Conservation (phyloP, 2,888 invertebrate species). For the Halictus ligatus region DNA sequence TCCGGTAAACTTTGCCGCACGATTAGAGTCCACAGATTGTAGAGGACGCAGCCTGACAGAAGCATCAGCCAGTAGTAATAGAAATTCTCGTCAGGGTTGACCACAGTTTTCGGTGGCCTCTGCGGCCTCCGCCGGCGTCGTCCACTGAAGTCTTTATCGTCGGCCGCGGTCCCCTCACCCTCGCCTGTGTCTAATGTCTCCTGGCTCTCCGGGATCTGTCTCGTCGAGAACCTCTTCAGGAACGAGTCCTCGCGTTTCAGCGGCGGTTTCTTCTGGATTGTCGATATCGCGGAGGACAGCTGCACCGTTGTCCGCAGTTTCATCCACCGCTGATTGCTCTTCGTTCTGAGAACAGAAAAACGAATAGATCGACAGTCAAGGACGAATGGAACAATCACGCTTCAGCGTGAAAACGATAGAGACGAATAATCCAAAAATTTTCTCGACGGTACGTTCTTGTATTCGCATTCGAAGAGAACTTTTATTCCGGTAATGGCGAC, state of each 20-base stretch:
- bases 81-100: constrained; percentile 98
- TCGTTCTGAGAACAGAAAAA: constrained; percentile 88
- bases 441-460: not conserved
- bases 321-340: constrained; percentile 98
- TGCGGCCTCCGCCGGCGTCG: constrained; percentile 87
- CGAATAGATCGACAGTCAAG: constrained; percentile 51
- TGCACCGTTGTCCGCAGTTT: constrained; percentile 97
- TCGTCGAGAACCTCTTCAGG: constrained; percentile 96
- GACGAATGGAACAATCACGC: constrained; percentile 9
- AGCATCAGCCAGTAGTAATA: constrained; percentile 98
- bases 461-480: not conserved
- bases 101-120: constrained; percentile 91
- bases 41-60: constrained; percentile 94
- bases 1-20: constrained; percentile 98
- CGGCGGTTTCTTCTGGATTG: constrained; percentile 94
- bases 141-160: constrained; percentile 86
- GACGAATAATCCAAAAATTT: not conserved
- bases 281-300: constrained; percentile 92
- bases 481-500: not conserved
- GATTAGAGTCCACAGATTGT: constrained; percentile 98
- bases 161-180: constrained; percentile 86
- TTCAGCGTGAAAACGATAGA: not conserved
- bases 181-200: constrained; percentile 91
- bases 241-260: constrained; percentile 97
- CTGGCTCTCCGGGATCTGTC: constrained; percentile 95